Conservation (phyloP, 2,113 vertebrate genomes). For the Emberiza fucata region DNA sequence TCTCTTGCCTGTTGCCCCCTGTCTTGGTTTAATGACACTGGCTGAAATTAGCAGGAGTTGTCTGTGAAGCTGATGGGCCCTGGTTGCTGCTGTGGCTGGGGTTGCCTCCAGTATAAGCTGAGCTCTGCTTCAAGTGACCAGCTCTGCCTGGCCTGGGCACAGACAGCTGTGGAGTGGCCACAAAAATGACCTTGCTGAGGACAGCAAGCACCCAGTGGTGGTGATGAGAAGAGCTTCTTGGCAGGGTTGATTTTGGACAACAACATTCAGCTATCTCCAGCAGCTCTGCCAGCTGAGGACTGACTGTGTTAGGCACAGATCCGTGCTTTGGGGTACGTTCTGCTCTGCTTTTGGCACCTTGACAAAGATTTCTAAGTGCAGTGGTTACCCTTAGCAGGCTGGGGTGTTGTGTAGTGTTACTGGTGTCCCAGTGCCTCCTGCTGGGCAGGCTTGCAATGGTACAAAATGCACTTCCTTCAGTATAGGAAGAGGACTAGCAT, state of each 20-base stretch:
- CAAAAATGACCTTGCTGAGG: background rate
- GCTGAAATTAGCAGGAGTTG: background rate
- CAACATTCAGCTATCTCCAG: background rate
- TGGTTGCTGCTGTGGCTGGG: background rate
- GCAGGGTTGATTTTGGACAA: background rate
- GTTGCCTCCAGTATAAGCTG: background rate
- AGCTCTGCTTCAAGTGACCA: background rate
- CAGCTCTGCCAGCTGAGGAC: background rate
- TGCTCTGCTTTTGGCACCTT: background rate
- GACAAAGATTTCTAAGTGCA: background rate
- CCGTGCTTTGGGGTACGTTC: fast-evolving
- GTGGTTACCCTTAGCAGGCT: background rate
- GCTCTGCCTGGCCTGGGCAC: background rate
- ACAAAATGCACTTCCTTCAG: background rate
- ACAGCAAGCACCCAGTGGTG: background rate
- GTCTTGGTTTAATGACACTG: background rate
- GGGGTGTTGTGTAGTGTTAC: fast-evolving
- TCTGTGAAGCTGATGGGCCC: background rate
- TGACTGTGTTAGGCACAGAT: background rate
- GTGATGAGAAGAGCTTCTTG: background rate
- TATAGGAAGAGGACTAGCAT: background rate
- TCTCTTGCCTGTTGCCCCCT: background rate
- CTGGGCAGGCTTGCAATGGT: background rate
- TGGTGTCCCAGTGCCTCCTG: background rate
- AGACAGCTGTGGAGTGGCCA: background rate